These are phyloP conservation scores for Autographa gamma DNA, from an alignment of 2,888 invertebrate species.

Conservation along the genomic window DNA sequence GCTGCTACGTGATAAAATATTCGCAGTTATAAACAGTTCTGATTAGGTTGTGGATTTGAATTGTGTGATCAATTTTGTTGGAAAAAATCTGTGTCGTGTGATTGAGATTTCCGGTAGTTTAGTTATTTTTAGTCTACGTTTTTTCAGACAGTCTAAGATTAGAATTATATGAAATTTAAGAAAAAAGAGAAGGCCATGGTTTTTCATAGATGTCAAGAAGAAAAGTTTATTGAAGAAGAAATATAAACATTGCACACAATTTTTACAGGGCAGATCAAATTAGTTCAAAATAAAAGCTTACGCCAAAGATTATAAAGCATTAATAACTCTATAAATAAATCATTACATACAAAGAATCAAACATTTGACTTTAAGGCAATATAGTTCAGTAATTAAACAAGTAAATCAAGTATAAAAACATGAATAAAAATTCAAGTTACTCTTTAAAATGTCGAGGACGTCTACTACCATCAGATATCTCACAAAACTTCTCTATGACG, in stretches of 20 bases:
- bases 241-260: no score
- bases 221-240: no score
- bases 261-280: no score
- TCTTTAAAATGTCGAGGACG: not conserved
- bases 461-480: not conserved
- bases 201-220: no score
- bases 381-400: not conserved
- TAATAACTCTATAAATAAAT: not conserved
- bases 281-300: not conserved
- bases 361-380: not conserved
- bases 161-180: no score
- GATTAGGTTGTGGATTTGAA: constrained; percentile 20
- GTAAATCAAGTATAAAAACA: not conserved
- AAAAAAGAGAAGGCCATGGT: no score
- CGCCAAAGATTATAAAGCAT: not conserved
- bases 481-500: not conserved
- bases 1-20: constrained; percentile 54
- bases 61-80: constrained; percentile 7
- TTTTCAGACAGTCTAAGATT: no score
- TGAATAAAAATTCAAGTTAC: no score
- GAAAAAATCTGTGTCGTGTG: not conserved
- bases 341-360: not conserved
- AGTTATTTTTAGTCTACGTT: not conserved
- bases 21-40: constrained; percentile 49
- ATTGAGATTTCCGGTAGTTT: not conserved